A percentile compares a stretch with the other conserved stretches of the same genome.
phyloP scores from a whole-genome alignment of 2,888 invertebrate genomes.

The Ctenicera cuprea region DNA sequence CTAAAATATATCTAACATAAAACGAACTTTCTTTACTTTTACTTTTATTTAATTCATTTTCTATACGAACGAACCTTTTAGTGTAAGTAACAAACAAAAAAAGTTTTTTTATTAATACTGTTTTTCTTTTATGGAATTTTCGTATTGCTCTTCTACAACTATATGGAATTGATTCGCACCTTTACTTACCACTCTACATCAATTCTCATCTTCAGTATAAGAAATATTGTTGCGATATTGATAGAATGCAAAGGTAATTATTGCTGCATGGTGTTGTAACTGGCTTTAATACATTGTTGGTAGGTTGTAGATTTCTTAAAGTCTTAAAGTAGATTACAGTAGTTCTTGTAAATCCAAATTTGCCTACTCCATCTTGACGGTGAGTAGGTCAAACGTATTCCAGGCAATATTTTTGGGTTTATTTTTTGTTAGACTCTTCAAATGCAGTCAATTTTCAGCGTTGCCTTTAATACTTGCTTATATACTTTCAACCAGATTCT shows the following conservation, averaged over 20 bases:
- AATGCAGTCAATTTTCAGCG: too few relatives aligned
- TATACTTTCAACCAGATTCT: not conserved
- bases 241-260: conserved; percentile 4
- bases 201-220: not conserved
- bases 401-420: too few relatives aligned
- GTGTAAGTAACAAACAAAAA: too few relatives aligned
- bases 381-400: too few relatives aligned
- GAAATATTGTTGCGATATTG: not conserved
- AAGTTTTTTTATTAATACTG: not conserved
- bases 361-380: not conserved
- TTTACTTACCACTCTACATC: not conserved
- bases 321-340: not conserved
- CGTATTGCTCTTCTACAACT: not conserved
- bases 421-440: too few relatives aligned
- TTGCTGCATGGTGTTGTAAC: not conserved
- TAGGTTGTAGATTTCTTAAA: too few relatives aligned
- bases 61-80: too few relatives aligned
- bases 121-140: not conserved
- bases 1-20: too few relatives aligned
- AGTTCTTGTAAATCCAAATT: not conserved
- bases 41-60: not conserved
- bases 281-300: not conserved
- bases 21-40: too few relatives aligned
- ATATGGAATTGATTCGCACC: not conserved
- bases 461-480: too few relatives aligned